Evolutionary conservation across 2,888 invertebrate species (phyloP), one percentile per base, ranked within the genome.

Genomic region (Drosophila nr. perissopoda): DNA sequence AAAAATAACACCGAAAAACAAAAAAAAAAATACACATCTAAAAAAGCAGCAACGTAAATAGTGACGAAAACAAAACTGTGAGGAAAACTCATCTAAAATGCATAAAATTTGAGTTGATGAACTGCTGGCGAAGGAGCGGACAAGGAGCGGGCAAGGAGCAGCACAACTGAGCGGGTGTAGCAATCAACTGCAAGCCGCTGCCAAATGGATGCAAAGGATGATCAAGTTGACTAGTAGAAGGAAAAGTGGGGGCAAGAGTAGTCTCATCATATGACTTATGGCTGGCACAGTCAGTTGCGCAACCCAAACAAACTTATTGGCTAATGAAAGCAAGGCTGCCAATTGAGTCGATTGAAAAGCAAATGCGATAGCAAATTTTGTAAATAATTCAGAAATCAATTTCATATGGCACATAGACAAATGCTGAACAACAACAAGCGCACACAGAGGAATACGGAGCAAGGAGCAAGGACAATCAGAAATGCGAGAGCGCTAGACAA

Each of bases 21-120:
- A 68, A 69, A 72, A 53, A 70, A 70, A 57, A 49, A 52, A 57
- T 53, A 48, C 65, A 64, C 27, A 66, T 11, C 70, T 52, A 57
- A 60, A 76, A 69, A 61, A 73, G 63, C 40, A 71, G 52, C 54
- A 73, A 53, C 36, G 45, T 67, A 71, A 72, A 76, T 64, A 48
- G 54, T 65, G 81, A 81, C 79, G 76, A 79, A 80, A 82, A 77
- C 89, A 90, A 90, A 86, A 90, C 89, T 90, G 78, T 74, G 90
- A 85, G 89, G 71, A 82, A 83, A 91, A 91, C 87, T 90, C 90
- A 81, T 85, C 82, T 90, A 91, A 91, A 91, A 84, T 91, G 91
- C 92, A 91, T 92, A 90, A 89, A 91, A 91, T 91, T 92, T 91
- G 89, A 91, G 90, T 91, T 90, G 90, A 91, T 92, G 89, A 91